Conservation (phyloP, 2,113 vertebrate genomes). For the Melanerpes aurifrons region DNA sequence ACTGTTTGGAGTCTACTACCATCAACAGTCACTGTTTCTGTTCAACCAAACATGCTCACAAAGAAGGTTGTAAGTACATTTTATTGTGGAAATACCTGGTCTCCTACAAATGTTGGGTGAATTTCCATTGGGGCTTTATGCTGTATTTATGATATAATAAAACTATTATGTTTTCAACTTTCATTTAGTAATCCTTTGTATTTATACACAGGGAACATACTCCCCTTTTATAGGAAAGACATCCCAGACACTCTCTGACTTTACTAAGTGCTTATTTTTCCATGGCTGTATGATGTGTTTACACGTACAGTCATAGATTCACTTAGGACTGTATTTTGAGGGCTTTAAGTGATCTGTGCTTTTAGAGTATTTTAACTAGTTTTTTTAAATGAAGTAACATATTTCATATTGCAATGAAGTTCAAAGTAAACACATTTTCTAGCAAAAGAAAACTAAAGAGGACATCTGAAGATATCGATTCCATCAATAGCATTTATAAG, state of each 20-base stretch:
- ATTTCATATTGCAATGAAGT: neutral
- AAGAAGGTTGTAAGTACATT: constrained; percentile 30
- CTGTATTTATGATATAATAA: constrained; percentile 70
- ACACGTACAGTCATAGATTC: constrained; percentile 33
- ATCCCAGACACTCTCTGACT: constrained; percentile 49
- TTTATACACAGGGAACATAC: constrained; percentile 58
- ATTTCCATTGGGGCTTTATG: constrained; percentile 49
- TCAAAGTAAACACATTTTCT: neutral
- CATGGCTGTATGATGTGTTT: constrained; percentile 69
- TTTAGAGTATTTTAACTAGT: neutral
- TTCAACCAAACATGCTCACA: constrained; percentile 53
- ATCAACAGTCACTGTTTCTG: constrained; percentile 63
- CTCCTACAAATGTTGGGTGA: constrained; percentile 49
- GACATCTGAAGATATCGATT: too few species aligned
- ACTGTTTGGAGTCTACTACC: constrained; percentile 57
- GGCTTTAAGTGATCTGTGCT: constrained; percentile 52
- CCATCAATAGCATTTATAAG: neutral
- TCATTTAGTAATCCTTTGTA: constrained; percentile 69
- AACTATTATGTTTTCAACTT: constrained; percentile 70
- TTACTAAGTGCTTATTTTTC: constrained; percentile 72
- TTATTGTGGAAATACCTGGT: constrained; percentile 65
- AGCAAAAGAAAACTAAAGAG: neutral
- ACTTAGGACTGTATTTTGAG: constrained; percentile 50
- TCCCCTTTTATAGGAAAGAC: constrained; percentile 50
- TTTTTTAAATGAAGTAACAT: neutral